Base-by-base conservation (phyloP, 2,888 invertebrate genomes). In the Drosophila villosipedis region DNA sequence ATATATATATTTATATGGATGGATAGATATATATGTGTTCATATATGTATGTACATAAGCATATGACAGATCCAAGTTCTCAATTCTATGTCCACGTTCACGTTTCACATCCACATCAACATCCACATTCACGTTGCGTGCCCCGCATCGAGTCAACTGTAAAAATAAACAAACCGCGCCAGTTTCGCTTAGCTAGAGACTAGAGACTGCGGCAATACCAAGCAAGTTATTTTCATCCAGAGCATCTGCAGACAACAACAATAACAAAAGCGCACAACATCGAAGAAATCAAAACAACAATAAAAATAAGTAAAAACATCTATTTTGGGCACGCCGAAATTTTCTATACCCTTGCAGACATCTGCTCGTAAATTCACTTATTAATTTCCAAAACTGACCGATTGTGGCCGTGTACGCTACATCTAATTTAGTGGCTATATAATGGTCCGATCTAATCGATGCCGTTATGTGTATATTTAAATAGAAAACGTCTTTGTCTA, bases 201-300 rank as follows among this genome's bases (percentile, higher is more conserved):
- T 47, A 16, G 12, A 16, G 33, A 77, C 71, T 63, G 72, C 61
- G 78, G 78, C 89, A 54, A 76, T 80, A 73, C 68, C 73, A 84
- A 82, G 90, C 73, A 84, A 82, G 90, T 68, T 87, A 85, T 85
- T 85, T 90, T 90, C 72, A 90, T 87, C 84, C 73, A 69, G 72
- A 85, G 90, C 90, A 89, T 88, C 77, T 84, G 90, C 88, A 89
- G 63, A 64, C 37, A 65, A 68, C 33, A 61, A 61, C 41, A 65
- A 66, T 22, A 55, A 28, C 52, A 57, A 58, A 25, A 59, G 47
- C 22, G 47, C 30, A 57, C 31, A 39, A 50, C 52, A 52, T 53
- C 62, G 33, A 73, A 57, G 67, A 63, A 71, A 58, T 31, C 58
- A 61, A 57, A 74, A 64, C 52, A 75, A 68, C 59, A 68, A 75